Conservation (phyloP, 2,797 vertebrate genomes). For the Diplodus sargus region DNA sequence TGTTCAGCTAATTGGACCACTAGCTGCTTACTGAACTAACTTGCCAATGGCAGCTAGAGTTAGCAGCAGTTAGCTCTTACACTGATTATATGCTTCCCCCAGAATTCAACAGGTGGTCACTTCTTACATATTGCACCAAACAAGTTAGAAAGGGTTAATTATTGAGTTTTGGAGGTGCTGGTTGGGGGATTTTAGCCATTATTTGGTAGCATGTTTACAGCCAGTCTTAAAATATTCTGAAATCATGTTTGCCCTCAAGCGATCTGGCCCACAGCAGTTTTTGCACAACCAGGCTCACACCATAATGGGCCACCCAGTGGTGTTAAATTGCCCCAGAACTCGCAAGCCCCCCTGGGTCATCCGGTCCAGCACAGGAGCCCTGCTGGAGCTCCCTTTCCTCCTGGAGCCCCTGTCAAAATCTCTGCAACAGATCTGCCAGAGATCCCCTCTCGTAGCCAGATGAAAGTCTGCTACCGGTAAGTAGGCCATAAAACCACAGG, state of each 20-base stretch:
- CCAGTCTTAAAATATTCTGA: neutral
- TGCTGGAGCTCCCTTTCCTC: conserved; percentile 60
- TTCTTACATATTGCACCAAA: neutral
- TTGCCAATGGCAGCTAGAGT: no score
- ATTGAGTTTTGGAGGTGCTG: neutral
- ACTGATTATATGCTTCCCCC: no score
- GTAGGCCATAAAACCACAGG: conserved; percentile 83
- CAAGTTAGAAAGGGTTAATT: neutral
- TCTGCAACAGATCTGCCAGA: conserved; percentile 68
- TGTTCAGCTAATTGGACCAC: no score
- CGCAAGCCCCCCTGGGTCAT: conserved; percentile 40
- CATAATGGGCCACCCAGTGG: conserved; percentile 55
- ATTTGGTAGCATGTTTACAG: neutral
- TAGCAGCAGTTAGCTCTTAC: no score
- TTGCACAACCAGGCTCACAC: conserved; percentile 5
- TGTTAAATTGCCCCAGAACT: conserved; percentile 53
- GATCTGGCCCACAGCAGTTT: neutral
- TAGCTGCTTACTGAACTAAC: no score
- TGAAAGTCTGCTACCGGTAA: conserved; percentile 78
- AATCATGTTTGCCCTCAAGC: neutral
- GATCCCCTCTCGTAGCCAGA: conserved; percentile 68
- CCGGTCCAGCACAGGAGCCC: conserved; percentile 50
- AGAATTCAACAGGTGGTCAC: no score
- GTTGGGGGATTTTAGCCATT: neutral
- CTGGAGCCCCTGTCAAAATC: conserved; percentile 58